Evolutionary conservation across 2,113 vertebrate genomes (phyloP).

Genomic region (Laticauda laticaudata): DNA sequence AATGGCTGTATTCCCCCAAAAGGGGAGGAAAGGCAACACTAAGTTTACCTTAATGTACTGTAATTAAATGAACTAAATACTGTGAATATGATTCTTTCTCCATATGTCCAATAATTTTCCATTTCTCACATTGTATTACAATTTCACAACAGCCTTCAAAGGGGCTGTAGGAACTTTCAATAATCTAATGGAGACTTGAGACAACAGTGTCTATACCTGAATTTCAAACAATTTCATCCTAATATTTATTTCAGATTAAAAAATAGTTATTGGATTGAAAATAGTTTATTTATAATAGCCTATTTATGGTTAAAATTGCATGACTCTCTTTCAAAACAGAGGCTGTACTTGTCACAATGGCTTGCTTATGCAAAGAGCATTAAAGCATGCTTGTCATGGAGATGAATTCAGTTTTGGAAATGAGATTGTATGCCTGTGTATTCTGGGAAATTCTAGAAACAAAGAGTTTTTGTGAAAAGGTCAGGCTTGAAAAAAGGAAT

Average conservation of each 20-base stretch:
- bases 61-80: neutral
- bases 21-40: neutral
- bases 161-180: neutral
- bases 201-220: neutral
- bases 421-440: slow-evolving; percentile 25
- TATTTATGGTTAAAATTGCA: slow-evolving; percentile 6
- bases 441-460: slow-evolving; percentile 34
- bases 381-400: slow-evolving; percentile 10
- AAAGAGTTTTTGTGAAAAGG: slow-evolving; percentile 27
- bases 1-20: neutral
- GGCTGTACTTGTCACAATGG: slow-evolving; percentile 22
- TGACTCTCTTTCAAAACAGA: slow-evolving; percentile 25
- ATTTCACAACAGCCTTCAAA: neutral
- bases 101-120: neutral
- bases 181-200: neutral
- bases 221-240: neutral
- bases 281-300: neutral
- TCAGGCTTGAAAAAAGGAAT: slow-evolving; percentile 36
- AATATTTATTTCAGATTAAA: neutral
- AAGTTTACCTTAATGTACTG: neutral
- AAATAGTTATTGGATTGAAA: neutral
- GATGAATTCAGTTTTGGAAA: slow-evolving; percentile 33
- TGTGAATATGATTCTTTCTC: neutral
- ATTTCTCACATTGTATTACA: neutral
- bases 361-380: slow-evolving; percentile 20